Percentiles rank a stretch among this genome's conserved stretches.
Conservation (phyloP, 2,888 invertebrate genomes). For the Drosophila yooni region DNA sequence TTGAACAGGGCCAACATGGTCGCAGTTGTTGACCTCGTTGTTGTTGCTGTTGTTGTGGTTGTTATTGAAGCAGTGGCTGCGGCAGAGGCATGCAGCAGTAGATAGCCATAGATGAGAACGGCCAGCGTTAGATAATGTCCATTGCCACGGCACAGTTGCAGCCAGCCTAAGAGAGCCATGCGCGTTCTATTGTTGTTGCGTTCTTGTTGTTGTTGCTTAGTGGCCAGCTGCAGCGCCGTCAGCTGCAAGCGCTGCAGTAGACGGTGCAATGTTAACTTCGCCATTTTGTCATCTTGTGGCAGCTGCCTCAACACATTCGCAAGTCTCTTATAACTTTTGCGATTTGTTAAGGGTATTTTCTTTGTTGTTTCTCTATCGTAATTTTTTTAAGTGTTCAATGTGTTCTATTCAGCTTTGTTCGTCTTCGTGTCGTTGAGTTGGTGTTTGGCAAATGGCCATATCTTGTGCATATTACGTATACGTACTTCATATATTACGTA, state of each 20-base stretch:
- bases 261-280: conserved; percentile 75
- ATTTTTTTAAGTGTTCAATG: conserved; percentile 12
- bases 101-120: conserved; percentile 81
- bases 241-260: conserved; percentile 70
- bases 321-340: conserved; percentile 63
- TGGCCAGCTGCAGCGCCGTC: conserved; percentile 68
- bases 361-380: neutral
- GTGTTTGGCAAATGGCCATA: conserved; percentile 65
- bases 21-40: conserved; percentile 32
- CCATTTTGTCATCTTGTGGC: conserved; percentile 72
- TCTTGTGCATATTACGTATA: conserved; percentile 56
- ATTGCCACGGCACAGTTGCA: conserved; percentile 68
- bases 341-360: conserved; percentile 53
- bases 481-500: conserved; percentile 56
- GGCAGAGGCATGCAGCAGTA: conserved; percentile 79
- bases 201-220: conserved; percentile 31
- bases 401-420: conserved; percentile 16
- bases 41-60: conserved; percentile 19
- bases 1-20: conserved; percentile 38
- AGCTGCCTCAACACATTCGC: conserved; percentile 56
- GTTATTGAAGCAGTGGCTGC: conserved; percentile 42
- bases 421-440: conserved; percentile 12
- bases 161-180: conserved; percentile 60
- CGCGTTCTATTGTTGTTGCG: conserved; percentile 43
- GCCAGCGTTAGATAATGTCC: conserved; percentile 72